These are phyloP conservation scores for Berghia stephanieae DNA, from an alignment of 1,140 invertebrate genomes.

Conservation along the genomic window DNA sequence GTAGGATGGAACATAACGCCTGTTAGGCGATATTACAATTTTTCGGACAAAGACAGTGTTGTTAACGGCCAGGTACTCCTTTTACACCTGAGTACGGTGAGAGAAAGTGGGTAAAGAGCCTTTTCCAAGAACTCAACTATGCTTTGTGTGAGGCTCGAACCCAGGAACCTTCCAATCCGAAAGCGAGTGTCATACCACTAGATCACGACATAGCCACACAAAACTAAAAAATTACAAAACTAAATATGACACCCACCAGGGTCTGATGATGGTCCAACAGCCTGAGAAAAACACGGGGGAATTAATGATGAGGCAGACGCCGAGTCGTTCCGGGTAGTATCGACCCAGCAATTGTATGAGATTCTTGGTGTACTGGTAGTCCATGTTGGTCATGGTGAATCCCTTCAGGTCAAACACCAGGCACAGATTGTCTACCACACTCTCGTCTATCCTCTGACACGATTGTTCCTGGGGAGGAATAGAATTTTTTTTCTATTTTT, in stretches of 20 bases:
- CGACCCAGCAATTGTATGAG: constrained; percentile 79
- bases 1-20: no score
- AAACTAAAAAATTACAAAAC: neutral
- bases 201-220: no score
- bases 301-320: constrained; percentile 78
- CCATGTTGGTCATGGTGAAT: constrained; percentile 79
- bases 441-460: constrained; percentile 80
- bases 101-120: no score
- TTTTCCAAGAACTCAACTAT: no score
- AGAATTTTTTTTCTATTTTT: no score
- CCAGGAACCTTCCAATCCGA: no score
- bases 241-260: constrained; percentile 70
- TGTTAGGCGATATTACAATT: no score
- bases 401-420: constrained; percentile 80
- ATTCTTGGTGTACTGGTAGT: constrained; percentile 80
- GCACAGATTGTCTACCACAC: constrained; percentile 80
- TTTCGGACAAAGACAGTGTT: no score
- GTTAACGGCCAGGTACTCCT: no score
- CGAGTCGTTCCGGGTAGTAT: constrained; percentile 81
- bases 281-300: constrained; percentile 77
- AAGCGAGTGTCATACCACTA: no score
- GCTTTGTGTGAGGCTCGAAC: no score
- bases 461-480: constrained; percentile 74
- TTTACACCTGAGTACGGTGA: no score
- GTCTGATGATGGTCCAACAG: constrained; percentile 78